Base-by-base conservation (phyloP, 2,797 vertebrate species). In the Picus viridis region DNA sequence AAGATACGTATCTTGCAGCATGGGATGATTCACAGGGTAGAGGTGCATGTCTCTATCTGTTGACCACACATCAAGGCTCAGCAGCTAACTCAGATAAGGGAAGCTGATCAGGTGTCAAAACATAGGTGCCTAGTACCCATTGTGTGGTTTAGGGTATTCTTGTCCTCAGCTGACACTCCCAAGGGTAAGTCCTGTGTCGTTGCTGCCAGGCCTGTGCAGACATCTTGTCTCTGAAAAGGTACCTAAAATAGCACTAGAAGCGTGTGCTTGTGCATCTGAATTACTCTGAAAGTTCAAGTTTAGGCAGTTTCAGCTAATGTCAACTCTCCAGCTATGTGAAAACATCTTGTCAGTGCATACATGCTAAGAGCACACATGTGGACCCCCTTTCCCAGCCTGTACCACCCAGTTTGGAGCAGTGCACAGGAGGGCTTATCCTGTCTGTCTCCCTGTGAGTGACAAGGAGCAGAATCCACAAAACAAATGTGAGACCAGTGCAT, bases 1-100 rank as follows among this genome's bases (percentile, higher is more conserved):
- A 51, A 63, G 62, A 30, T 43, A n/a, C 0, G 0, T 32, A 18
- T 72, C 56, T 82, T 4, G 2, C 27, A 73, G 13, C n/a, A n/a
- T 36, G 45, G 41, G 45, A 77, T 83, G 58, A 87, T 34, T 47
- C 39, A 57, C 51, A 22, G 72, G 64, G 23, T 30, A 69, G 65
- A 63, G 23, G 24, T 39, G 43, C n/a, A n/a, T 63, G 26, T 62
- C 77, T 82, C 27, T 83, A 12, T 56, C 61, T 59, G 17, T 64
- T 92, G n/a, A 30, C 47, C 36, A n/a, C 41, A n/a, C 10, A 23
- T 32, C 34, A 12, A 65, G 26, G 17, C n/a, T 61, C 53, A 87
- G 22, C 27, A 59, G 43, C 30, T 61, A 56, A 81, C 20, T 72
- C 49, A 72, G 59, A 59, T 39, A 57, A 84, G 69, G 51, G 45